Evolutionary conservation across 2,797 vertebrate species (phyloP).

Genomic region (Microcaecilia unicolor): DNA sequence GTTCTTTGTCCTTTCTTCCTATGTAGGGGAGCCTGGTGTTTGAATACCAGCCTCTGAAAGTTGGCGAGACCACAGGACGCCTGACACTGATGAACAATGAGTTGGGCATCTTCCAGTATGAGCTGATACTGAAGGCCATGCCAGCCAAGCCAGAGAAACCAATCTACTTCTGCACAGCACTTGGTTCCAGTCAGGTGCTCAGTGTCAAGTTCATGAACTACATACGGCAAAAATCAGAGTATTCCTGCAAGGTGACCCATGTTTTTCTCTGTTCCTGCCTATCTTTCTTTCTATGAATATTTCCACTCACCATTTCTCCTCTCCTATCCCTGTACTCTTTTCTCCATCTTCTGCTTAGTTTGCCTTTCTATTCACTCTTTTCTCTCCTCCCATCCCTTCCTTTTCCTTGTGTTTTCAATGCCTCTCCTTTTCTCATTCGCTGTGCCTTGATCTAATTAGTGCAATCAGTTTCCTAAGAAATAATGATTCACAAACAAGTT

Average conservation of each 20-base stretch:
- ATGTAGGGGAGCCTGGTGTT: conserved; percentile 59
- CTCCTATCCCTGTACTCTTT: too few relatives aligned
- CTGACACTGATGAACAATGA: conserved; percentile 62
- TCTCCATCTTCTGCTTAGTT: too few relatives aligned
- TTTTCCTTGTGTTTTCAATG: too few relatives aligned
- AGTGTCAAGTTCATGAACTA: conserved; percentile 67
- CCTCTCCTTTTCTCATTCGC: too few relatives aligned
- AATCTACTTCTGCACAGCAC: conserved; percentile 53
- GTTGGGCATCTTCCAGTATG: conserved; percentile 66
- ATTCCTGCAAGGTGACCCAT: conserved; percentile 60
- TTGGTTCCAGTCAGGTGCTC: conserved; percentile 61
- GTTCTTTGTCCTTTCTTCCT: not conserved
- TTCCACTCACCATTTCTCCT: too few relatives aligned
- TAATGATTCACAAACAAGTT: too few relatives aligned
- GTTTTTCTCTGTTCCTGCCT: too few relatives aligned
- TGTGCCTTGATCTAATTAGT: too few relatives aligned
- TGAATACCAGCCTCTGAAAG: conserved; percentile 70
- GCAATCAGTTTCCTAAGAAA: too few relatives aligned
- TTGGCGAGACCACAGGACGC: conserved; percentile 46
- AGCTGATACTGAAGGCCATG: conserved; percentile 62
- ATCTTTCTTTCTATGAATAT: too few relatives aligned
- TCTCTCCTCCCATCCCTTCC: too few relatives aligned
- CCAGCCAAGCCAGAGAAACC: conserved; percentile 56
- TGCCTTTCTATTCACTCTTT: too few relatives aligned
- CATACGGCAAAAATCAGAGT: conserved; percentile 60